Base-by-base conservation (phyloP, 37 sponge, comb jelly and placozoan genomes). In the Theonella swinhoei region DNA sequence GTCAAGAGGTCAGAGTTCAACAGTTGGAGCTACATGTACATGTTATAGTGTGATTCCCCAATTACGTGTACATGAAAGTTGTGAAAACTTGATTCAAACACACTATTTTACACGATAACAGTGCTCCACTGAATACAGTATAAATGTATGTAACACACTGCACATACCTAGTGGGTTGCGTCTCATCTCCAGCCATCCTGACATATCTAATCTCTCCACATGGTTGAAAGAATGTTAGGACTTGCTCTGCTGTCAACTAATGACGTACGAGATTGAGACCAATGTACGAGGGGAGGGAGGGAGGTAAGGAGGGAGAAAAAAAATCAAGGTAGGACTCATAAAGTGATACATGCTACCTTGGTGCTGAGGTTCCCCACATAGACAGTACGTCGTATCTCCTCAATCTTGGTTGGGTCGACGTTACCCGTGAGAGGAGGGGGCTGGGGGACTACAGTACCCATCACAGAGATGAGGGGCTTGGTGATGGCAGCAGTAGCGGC, bases 171-270 rank as follows among this genome's bases (percentile, higher is more conserved):
- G 94, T 91, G 36, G 96, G 90, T 76, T 98, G 97, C 19, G 98
- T 92, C 89, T 94, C 96, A 61, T 98, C 99, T 42, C 96, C 97
- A 5, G 96, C 96, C 93, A 98, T 95, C 36, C 97, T 65, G 3
- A 98, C 95, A 81, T 89, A 96, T 58, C 88, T 96, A 47, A 98
- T 93, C 86, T 98, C 97, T 17, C 99, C 99, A 87, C 96, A 96
- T 28, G 92, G 88, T 59, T 91, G 88, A 40, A 98, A 98, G 91
- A 96, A 96, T 39, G 87, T 91, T 76, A 94, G 84, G 19, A 98
- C 88, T 63, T 98, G 95, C 32, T 98, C 99, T 20, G 99, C 95
- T 4, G 99, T 94, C 39, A 96, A 70, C 93, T 96, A 62, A 20
- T 25, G 39, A 24, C 17, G 39, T 1, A 29, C 54, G 54, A 47